These are phyloP conservation scores for Malacosoma neustria DNA, from an alignment of 2,888 invertebrate species.

Conservation along the genomic window DNA sequence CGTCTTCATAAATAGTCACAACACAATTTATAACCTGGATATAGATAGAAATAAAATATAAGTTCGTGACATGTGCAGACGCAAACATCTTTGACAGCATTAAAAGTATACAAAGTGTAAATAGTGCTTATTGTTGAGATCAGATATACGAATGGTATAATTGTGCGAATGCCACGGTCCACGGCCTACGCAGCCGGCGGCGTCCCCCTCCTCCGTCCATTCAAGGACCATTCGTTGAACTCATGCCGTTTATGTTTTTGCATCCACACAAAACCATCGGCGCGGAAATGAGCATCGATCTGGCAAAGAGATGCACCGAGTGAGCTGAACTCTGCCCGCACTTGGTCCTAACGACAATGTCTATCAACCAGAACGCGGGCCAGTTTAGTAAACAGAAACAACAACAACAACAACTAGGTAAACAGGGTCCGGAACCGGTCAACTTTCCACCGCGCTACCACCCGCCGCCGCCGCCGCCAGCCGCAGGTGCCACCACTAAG, in stretches of 20 bases:
- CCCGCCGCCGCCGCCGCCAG: constrained; percentile 75
- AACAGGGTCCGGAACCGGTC: constrained; percentile 70
- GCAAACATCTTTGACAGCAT: no score
- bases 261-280: constrained; percentile 33
- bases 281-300: constrained; percentile 45
- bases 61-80: no score
- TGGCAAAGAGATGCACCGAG: constrained; percentile 32
- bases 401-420: constrained; percentile 49
- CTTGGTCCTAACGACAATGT: constrained; percentile 56
- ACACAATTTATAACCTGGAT: constrained; percentile 32
- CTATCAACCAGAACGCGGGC: constrained; percentile 65
- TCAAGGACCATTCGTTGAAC: constrained; percentile 71
- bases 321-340: constrained; percentile 41
- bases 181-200: constrained; percentile 67
- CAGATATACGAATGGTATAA: constrained; percentile 25
- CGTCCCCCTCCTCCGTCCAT: constrained; percentile 63
- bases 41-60: constrained; percentile 31
- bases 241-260: constrained; percentile 48
- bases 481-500: constrained; percentile 77
- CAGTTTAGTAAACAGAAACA: constrained; percentile 68
- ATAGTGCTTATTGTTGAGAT: no score
- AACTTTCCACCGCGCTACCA: constrained; percentile 85
- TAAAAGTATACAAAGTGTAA: no score
- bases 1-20: constrained; percentile 28
- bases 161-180: constrained; percentile 70